Percentiles rank a stretch among this genome's conserved stretches.
Conservation (phyloP, 1,140 invertebrate genomes). For the Saccostrea cuccullata region DNA sequence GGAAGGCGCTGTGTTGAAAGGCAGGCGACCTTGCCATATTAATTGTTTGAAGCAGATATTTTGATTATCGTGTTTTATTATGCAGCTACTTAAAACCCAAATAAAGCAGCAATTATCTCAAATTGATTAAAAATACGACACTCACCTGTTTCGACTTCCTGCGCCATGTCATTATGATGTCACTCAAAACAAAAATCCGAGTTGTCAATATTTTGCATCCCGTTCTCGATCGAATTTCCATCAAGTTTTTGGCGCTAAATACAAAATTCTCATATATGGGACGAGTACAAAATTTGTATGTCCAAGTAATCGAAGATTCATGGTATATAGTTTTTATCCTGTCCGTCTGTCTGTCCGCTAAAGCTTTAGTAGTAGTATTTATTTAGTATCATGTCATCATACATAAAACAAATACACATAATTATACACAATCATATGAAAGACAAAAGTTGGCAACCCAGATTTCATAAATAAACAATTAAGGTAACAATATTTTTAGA, state of each 20-base stretch:
- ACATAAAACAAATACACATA: no score
- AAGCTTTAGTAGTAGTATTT: no score
- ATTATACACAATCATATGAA: no score
- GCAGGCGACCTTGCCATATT: neutral
- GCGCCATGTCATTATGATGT: conserved; percentile 63
- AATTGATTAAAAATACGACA: conserved; percentile 32
- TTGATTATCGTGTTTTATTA: neutral
- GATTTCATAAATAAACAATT: no score
- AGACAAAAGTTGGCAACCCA: no score
- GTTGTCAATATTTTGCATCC: conserved; percentile 27
- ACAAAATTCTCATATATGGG: neutral
- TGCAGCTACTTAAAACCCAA: neutral
- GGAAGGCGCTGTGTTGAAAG: neutral
- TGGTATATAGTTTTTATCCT: no score
- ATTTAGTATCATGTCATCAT: no score
- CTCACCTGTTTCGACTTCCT: conserved; percentile 60
- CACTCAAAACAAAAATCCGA: conserved; percentile 45
- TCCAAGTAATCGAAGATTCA: no score
- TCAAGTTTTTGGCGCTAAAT: neutral
- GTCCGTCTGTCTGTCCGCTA: no score
- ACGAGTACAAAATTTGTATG: no score
- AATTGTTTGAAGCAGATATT: neutral
- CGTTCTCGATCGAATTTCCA: conserved; percentile 26
- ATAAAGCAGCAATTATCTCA: neutral
- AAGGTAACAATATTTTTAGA: no score